Evolutionary conservation across 2,888 invertebrate genomes (phyloP), one percentile per base, ranked within the genome.

Genomic region (Hypselothyrea guttata): DNA sequence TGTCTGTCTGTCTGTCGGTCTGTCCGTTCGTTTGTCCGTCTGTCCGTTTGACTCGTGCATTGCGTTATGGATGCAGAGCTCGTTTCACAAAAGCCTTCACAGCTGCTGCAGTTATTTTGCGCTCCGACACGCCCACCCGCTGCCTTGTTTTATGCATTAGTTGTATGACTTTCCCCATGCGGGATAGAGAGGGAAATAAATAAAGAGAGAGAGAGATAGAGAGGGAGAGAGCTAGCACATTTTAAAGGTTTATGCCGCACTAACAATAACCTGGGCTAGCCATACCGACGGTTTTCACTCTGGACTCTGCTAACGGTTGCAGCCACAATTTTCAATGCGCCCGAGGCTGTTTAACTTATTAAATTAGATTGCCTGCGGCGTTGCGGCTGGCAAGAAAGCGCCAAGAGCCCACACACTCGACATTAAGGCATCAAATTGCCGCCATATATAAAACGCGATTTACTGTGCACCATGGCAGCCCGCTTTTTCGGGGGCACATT

Each of bases 401-500:
- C 11, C 40, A 13, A 48, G 16, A 55, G 15, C n/a, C 28, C 15
- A 42, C 7, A 47, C 27, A 22, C 22, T 15, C 56, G 27, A 71
- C 69, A 70, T 64, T 64, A 69, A 55, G 64, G 56, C 65, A 64
- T 74, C 71, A 64, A 71, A 74, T 71, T 74, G 74, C 71, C 53
- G 64, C 53, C 75, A 71, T 74, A 74, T 74, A 71, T 74, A 74
- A 64, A 54, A 40, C 55, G 59, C 71, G 72, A 67, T 71, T 72
- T 75, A 75, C 59, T 56, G 40, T 38, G 51, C 48, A 27, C 15
- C 12, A n/a, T 37, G n/a, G 9, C 9, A 15, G 16, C 15, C 37
- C 15, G n/a, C 16, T 15, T 37, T 37, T 37, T 37, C 11, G 16
- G 37, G 28, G 11, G 18, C 35, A 53, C 46, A 53, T 45, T 46